Percentiles rank a stretch among this genome's conserved stretches.
These are phyloP conservation scores for Agriotes lineatus DNA, from an alignment of 2,888 invertebrate genomes.

Conservation along the genomic window DNA sequence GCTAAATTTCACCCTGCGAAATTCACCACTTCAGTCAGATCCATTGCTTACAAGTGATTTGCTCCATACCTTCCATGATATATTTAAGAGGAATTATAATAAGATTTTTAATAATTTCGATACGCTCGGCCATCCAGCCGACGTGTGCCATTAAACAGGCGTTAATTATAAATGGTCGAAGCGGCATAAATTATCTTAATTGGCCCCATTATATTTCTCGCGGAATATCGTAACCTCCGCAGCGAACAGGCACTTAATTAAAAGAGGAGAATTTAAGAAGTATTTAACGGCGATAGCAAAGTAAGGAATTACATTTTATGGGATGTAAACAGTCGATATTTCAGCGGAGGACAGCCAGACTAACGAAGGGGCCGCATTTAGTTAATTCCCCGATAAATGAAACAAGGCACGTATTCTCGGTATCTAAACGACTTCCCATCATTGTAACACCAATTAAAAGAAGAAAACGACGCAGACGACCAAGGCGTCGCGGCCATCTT, in stretches of 20 bases:
- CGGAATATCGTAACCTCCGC: constrained; percentile 13
- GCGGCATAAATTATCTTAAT: constrained; percentile 18
- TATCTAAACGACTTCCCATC: constrained; percentile 64
- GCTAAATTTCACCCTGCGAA: no score
- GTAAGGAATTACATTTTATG: constrained; percentile 45
- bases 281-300: constrained; percentile 41
- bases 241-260: constrained; percentile 35
- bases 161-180: neutral
- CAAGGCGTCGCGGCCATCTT: constrained; percentile 65
- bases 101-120: no score
- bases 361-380: constrained; percentile 44
- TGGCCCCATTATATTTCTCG: constrained; percentile 23
- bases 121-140: neutral
- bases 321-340: constrained; percentile 47
- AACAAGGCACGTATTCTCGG: constrained; percentile 62
- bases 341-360: constrained; percentile 41
- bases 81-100: no score
- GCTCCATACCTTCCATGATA: no score
- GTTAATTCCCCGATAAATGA: constrained; percentile 63
- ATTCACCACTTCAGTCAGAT: no score
- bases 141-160: neutral
- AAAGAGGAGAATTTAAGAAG: constrained; percentile 37
- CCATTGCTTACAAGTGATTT: no score
- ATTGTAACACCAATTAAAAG: constrained; percentile 64
- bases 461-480: constrained; percentile 60